Conservation (phyloP, 2,113 vertebrate species). For the Pangasianodon gigas region DNA sequence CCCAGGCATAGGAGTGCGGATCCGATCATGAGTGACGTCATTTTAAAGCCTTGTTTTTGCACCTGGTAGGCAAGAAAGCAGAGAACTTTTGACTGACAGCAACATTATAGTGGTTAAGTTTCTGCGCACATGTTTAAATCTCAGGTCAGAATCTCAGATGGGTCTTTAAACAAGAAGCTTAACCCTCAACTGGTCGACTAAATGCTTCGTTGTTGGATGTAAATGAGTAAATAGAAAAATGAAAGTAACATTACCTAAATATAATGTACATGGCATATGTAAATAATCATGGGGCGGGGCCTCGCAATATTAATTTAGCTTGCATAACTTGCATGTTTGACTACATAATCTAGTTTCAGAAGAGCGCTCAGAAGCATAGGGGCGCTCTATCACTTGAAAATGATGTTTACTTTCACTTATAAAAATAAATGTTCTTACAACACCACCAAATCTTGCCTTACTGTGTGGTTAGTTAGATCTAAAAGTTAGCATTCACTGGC, state of each 20-base stretch:
- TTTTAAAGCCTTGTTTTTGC: constrained; percentile 17
- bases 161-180: not conserved
- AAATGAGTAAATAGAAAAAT: not conserved
- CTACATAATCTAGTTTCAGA: not conserved
- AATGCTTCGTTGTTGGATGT: not conserved
- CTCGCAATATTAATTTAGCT: not conserved
- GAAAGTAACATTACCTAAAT: not conserved
- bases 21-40: constrained; percentile 11
- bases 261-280: not conserved
- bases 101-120: not conserved
- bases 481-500: not conserved
- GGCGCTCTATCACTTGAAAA: not conserved
- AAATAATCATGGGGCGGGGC: not conserved
- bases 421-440: not conserved
- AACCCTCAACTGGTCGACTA: not conserved
- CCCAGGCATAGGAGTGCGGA: not conserved
- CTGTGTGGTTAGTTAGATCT: not conserved
- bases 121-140: not conserved
- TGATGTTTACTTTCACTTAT: not conserved
- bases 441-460: not conserved
- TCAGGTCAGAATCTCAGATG: not conserved
- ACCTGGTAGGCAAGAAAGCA: constrained; percentile 11
- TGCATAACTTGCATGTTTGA: not conserved
- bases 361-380: not conserved
- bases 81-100: not conserved